Evolutionary conservation across 2,113 vertebrate genomes (phyloP), one percentile per base, ranked within the genome.

Genomic region (Ctenomys sociabilis): DNA sequence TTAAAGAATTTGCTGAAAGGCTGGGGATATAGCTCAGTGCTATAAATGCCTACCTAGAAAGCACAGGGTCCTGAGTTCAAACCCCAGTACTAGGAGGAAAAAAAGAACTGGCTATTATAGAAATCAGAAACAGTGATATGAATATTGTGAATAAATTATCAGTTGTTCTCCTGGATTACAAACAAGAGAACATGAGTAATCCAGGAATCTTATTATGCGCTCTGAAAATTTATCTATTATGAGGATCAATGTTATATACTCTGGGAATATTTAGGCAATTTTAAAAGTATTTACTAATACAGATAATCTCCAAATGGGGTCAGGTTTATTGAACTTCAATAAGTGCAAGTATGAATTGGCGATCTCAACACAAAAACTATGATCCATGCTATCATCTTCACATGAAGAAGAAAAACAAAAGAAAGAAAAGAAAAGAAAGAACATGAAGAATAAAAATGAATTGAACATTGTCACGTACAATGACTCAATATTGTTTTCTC

Each of bases 261-360:
- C 7, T 66, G 80, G 40, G 91, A 93, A 4, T 43, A 82, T 7
- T 3, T 10, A 86, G 54, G 32, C 70, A 96, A 91, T 78, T 77
- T 84, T 78, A 75, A 93, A 82, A 87, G 30, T 70, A 70, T 87
- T 86, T 86, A 52, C 13, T 78, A 91, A 26, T 12, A 66, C 73
- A n/a, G 84, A n/a, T 43, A 80, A 80, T 87, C 17, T 92, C n/a
- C 93, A 80, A 90, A 83, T 43, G 26, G 94, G 93, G 32, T 30
- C 19, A 35, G 54, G 83, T 6, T 68, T 89, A 32, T 40, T 87
- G 63, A 90, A 96, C 7, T 32, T 70, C 61, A n/a, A n/a, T n/a
- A n/a, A n/a, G n/a, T n/a, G n/a, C 57, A 93, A 91, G 57, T 80
- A 82, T n/a, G 32, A 93, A 64, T 11, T 40, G 24, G 7, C 63